Percentiles rank a stretch among this genome's conserved stretches.
Evolutionary conservation across 2,888 invertebrate genomes (phyloP).

Genomic region (Meta bourneti): DNA sequence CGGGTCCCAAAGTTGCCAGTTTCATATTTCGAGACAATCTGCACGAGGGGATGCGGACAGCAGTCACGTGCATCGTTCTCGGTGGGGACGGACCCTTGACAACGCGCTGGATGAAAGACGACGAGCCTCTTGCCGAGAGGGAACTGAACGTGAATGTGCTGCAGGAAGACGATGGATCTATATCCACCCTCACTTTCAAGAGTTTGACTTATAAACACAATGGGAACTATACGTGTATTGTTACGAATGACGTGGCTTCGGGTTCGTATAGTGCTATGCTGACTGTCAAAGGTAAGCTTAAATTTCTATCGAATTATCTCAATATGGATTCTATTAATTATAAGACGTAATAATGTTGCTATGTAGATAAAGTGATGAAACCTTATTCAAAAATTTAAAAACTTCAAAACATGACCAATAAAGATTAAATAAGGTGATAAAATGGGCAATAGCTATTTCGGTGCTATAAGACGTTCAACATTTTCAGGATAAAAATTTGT

Average conservation of each 20-base stretch:
- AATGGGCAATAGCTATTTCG: no score
- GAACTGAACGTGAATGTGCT: conserved; percentile 65
- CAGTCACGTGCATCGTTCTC: conserved; percentile 72
- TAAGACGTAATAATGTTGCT: no score
- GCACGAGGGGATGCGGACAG: conserved; percentile 76
- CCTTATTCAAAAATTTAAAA: no score
- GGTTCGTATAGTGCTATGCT: conserved; percentile 79
- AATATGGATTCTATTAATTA: not conserved
- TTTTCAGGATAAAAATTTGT: no score
- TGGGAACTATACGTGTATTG: conserved; percentile 80
- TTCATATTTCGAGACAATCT: conserved; percentile 72
- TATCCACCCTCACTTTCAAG: conserved; percentile 80
- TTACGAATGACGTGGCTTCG: conserved; percentile 79
- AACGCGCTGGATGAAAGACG: conserved; percentile 81
- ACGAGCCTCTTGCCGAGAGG: conserved; percentile 78
- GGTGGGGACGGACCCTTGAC: conserved; percentile 79
- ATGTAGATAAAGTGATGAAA: no score
- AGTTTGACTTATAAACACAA: conserved; percentile 79
- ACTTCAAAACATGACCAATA: no score
- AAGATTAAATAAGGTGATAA: no score
- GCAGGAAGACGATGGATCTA: conserved; percentile 77
- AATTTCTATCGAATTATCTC: not conserved
- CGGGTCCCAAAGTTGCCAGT: conserved; percentile 67
- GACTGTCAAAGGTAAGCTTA: conserved; percentile 75
- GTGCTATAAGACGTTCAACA: no score